Base-by-base conservation (phyloP, 2,797 vertebrate species). In the Psittacula echo region DNA sequence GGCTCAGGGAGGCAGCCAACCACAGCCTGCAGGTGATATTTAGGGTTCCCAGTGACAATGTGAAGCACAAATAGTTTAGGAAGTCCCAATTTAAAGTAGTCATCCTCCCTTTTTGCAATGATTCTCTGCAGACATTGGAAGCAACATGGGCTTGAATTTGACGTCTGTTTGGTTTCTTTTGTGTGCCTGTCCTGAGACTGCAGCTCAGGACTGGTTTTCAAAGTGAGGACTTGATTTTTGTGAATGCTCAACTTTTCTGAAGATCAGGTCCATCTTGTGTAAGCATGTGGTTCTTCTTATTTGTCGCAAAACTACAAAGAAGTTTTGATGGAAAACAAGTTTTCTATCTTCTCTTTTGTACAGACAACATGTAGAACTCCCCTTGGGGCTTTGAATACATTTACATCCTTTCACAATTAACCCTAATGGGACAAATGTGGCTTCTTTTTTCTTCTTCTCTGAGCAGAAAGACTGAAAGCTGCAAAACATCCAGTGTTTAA, bases 321-420 rank as follows among this genome's bases (percentile, higher is more conserved):
- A 95, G 65, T 96, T 97, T 90, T 95, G 89, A 95, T 94, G 78
- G 94, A 95, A 98, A 97, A 93, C 93, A 89, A 96, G 91, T 96
- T 96, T 95, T 95, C 64, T 85, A 88, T 96, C 92, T 91, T 87
- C 86, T 93, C 79, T 97, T 97, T 97, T 88, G 82, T 94, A 95
- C 61, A 97, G 90, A 97, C 94, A 97, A 97, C 95, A 96, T 91
- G 95, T 94, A 96, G 95, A 97, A 96, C 92, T 93, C 92, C 97
- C 96, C 96, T 88, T 96, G 94, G 96, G 97, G 97, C 85, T 95
- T 95, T 94, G 95, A 97, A 97, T 97, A 95, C 87, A 97, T 98
- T 98, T 97, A 94, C 96, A 97, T 96, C 76, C 81, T 97, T 97
- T 97, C 94, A 97, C 97, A 98, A 97, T 98, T 98, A 97, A 95